Evolutionary conservation across 2,113 vertebrate genomes (phyloP).

Genomic region (Canis aureus): DNA sequence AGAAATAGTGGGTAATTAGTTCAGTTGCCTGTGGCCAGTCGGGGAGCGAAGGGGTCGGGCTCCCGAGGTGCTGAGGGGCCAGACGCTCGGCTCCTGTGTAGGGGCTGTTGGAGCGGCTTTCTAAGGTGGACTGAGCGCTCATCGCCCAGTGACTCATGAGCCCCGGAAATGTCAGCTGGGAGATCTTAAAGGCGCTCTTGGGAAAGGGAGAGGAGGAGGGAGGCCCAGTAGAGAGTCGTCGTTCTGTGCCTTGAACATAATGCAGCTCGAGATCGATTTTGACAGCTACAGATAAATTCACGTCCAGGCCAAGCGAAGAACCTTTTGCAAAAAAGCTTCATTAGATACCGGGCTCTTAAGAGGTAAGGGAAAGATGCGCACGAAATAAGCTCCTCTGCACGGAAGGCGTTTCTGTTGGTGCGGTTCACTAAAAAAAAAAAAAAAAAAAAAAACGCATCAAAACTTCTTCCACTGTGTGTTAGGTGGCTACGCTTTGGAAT

Average conservation of each 20-base stretch:
- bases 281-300: conserved; percentile 49
- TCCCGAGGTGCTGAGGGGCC: background rate
- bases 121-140: conserved; percentile 49
- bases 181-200: conserved; percentile 42
- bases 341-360: background rate
- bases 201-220: conserved; percentile 30
- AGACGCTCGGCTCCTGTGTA: background rate
- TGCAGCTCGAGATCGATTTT: conserved; percentile 51
- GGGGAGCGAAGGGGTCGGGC: background rate
- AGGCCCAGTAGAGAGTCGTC: conserved; percentile 50
- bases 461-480: background rate
- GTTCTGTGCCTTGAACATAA: background rate
- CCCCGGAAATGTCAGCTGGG: conserved; percentile 68
- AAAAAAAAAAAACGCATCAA: background rate
- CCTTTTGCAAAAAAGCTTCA: conserved; percentile 5
- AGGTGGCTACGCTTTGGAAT: background rate
- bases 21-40: background rate
- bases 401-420: background rate
- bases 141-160: conserved; percentile 71
- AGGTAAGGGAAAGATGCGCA: conserved; percentile 13
- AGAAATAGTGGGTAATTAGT: background rate
- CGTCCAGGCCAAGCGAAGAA: background rate
- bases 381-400: background rate
- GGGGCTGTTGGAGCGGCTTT: conserved; percentile 45
- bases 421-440: background rate